These are phyloP conservation scores for Herpetotheres cachinnans DNA, from an alignment of 2,113 vertebrate genomes.

Conservation along the genomic window DNA sequence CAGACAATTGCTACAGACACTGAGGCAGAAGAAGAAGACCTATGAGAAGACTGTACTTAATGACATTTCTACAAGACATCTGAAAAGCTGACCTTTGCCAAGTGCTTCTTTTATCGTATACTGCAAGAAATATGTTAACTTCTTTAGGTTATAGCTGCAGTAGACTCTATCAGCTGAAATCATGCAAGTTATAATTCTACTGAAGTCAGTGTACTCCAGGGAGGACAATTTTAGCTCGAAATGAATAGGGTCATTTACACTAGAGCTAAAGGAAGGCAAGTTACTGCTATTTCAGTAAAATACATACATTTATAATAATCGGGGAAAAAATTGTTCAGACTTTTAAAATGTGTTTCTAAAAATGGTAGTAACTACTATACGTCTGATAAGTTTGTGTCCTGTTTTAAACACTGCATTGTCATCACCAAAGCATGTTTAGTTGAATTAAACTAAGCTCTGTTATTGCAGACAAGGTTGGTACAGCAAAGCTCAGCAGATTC, in stretches of 20 bases:
- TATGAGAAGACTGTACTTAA: neutral
- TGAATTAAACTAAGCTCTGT: neutral
- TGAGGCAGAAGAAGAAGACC: neutral
- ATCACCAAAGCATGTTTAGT: neutral
- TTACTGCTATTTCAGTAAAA: neutral
- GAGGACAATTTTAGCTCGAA: neutral
- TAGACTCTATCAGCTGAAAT: neutral
- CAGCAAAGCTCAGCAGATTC: neutral
- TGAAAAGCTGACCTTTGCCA: conserved; percentile 37
- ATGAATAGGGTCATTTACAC: neutral
- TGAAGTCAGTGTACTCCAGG: neutral
- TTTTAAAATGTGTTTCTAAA: neutral
- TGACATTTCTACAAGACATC: conserved; percentile 17
- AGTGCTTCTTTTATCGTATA: conserved; percentile 1
- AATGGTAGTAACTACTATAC: neutral
- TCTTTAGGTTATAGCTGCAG: neutral
- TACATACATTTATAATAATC: neutral
- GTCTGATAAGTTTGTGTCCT: neutral
- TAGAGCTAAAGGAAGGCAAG: neutral
- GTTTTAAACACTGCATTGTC: neutral
- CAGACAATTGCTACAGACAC: neutral
- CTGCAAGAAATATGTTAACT: conserved; percentile 9
- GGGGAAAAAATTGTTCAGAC: neutral
- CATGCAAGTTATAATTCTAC: neutral
- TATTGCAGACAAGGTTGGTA: neutral